Conservation (phyloP, 2,797 vertebrate species). For the Sparus aurata region DNA sequence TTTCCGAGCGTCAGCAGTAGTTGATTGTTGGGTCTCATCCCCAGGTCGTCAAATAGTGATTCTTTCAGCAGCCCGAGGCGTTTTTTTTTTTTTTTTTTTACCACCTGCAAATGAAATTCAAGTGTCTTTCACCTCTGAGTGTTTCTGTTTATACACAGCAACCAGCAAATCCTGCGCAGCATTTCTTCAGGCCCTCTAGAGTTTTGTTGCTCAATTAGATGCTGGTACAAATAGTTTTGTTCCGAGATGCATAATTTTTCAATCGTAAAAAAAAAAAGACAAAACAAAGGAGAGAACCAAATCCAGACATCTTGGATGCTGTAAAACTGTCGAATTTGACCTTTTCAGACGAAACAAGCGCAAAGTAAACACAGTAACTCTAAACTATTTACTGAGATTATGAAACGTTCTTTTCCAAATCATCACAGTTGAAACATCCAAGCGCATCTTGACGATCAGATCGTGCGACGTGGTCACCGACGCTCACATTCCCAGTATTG, state of each 20-base stretch:
- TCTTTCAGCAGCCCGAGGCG: no score
- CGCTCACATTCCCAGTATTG: background rate
- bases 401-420: background rate
- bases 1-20: no score
- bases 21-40: no score
- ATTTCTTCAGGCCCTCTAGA: no score
- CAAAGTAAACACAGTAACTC: background rate
- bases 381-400: background rate
- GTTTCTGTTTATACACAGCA: no score
- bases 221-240: no score
- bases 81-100: no score
- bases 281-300: background rate
- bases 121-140: no score
- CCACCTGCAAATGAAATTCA: no score
- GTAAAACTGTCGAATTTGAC: background rate
- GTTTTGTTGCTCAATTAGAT: no score
- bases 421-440: slow-evolving; percentile 18
- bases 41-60: no score
- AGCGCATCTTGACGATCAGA: slow-evolving; percentile 4
- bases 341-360: background rate
- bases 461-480: background rate
- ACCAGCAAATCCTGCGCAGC: no score
- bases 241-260: background rate
- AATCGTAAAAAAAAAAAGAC: background rate
- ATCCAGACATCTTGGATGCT: background rate